These are phyloP conservation scores for Trididemnum clinides DNA, from an alignment of 23 tunicate genomes.

Conservation along the genomic window DNA sequence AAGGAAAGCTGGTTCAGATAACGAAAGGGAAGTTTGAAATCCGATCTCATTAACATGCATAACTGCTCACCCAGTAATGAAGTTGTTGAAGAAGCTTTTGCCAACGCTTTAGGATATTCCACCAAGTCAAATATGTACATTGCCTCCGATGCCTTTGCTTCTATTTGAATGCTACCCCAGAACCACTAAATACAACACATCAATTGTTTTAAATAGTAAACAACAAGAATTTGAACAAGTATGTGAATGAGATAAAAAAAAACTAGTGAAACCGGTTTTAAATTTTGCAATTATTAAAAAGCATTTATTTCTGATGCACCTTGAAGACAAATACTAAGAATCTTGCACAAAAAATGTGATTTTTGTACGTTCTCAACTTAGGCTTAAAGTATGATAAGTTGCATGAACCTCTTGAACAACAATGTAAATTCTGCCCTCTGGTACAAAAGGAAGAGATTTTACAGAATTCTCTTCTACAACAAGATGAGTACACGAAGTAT, in stretches of 20 bases:
- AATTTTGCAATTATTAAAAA: too few species aligned
- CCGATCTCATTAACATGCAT: too few species aligned
- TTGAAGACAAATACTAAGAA: too few species aligned
- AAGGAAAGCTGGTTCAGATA: too few species aligned
- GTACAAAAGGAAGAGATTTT: slow-evolving; percentile 57
- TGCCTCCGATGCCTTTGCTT: slow-evolving; percentile 88
- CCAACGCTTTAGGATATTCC: slow-evolving; percentile 46
- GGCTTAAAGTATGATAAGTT: background rate
- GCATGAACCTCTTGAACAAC: slow-evolving; percentile 70
- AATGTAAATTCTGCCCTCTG: slow-evolving; percentile 51
- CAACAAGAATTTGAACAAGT: too few species aligned
- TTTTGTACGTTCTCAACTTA: too few species aligned
- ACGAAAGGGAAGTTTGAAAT: too few species aligned
- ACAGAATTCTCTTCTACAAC: slow-evolving; percentile 72
- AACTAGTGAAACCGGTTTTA: too few species aligned
- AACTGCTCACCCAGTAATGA: slow-evolving; percentile 84
- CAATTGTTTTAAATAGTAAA: too few species aligned
- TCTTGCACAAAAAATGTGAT: too few species aligned
- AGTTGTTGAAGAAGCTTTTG: slow-evolving; percentile 76
- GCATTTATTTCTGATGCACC: too few species aligned
- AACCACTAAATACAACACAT: slow-evolving; percentile 95
- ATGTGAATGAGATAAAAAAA: too few species aligned
- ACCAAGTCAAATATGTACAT: slow-evolving; percentile 69
- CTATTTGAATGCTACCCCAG: slow-evolving; percentile 98
- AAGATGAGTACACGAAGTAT: slow-evolving; percentile 71